Conservation (phyloP, 2,797 vertebrate genomes). For the Acestrorhynchus altus region DNA sequence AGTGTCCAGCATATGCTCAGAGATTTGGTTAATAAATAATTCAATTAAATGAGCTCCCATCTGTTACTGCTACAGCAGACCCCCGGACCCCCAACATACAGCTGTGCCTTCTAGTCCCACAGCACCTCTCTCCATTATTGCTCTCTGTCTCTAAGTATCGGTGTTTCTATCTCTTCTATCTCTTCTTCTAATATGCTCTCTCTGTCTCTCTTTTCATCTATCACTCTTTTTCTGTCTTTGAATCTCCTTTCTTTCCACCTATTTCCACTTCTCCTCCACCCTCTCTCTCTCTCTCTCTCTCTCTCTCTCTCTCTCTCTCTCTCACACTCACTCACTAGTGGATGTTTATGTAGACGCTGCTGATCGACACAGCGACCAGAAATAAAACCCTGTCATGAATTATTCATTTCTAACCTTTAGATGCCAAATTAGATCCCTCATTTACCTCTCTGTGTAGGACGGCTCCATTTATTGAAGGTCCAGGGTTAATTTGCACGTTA, state of each 20-base stretch:
- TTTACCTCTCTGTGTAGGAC: conserved; percentile 25
- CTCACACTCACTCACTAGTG: background rate
- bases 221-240: background rate
- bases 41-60: conserved; percentile 60
- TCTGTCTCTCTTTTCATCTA: background rate
- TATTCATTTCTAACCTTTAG: conserved; percentile 60
- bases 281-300: conserved; percentile 36
- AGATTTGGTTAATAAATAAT: conserved; percentile 63
- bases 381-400: conserved; percentile 54
- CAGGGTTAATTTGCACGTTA: conserved; percentile 57
- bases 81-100: conserved; percentile 39
- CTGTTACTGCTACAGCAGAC: conserved; percentile 43
- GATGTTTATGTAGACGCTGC: conserved; percentile 46
- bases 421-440: conserved; percentile 54
- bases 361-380: conserved; percentile 41
- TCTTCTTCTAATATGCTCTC: background rate
- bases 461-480: conserved; percentile 26
- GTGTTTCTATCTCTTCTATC: background rate
- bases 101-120: conserved; percentile 14
- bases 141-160: conserved; percentile 9
- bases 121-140: background rate
- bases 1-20: conserved; percentile 61
- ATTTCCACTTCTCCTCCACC: background rate
- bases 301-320: background rate
- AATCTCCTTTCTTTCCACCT: too few relatives aligned